A percentile compares a stretch with the other conserved stretches of the same genome.
Conservation (phyloP, 2,888 invertebrate genomes). For the Conomelus anceps region DNA sequence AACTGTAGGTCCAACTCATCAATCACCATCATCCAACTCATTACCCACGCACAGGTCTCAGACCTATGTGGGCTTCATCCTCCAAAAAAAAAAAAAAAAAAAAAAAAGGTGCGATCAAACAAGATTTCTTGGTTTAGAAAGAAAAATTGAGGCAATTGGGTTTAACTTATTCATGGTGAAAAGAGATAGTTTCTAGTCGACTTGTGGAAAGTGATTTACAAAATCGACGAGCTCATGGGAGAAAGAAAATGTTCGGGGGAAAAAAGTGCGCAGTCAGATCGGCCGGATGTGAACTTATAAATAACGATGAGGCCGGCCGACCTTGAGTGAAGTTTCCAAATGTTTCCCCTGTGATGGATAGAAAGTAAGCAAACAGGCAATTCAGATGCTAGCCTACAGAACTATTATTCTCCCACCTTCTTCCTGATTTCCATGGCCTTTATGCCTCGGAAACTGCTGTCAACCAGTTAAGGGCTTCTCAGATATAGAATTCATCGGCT, state of each 20-base stretch:
- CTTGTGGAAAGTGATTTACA: not conserved
- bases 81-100: too few species aligned
- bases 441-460: not conserved
- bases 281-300: not conserved
- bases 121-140: not conserved
- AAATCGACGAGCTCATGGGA: not conserved
- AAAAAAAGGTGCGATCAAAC: not conserved
- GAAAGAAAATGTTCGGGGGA: not conserved
- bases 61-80: too few species aligned
- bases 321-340: not conserved
- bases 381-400: not conserved
- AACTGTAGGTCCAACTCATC: too few species aligned
- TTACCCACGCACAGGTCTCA: too few species aligned
- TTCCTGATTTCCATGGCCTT: not conserved
- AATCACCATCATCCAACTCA: too few species aligned
- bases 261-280: not conserved
- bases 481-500: not conserved
- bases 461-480: not conserved
- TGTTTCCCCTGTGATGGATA: not conserved
- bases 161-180: not conserved
- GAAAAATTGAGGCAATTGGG: not conserved
- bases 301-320: not conserved
- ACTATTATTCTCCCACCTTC: not conserved
- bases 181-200: not conserved
- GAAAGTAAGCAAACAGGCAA: not conserved